Base-by-base conservation (phyloP, 1,140 invertebrate genomes). In the Saccostrea cuccullata region DNA sequence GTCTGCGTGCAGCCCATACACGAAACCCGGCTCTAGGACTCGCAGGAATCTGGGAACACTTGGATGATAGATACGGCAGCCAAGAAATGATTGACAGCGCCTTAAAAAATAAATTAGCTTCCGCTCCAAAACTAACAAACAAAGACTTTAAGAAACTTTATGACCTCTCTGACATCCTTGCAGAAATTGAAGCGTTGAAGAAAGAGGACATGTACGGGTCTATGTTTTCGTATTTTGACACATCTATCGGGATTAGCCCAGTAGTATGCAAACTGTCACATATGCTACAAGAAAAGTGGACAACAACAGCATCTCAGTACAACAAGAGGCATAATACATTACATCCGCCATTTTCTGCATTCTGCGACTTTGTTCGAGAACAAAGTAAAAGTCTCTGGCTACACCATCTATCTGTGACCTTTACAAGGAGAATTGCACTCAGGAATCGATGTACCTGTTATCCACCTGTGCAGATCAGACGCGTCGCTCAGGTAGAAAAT, bases 1-100 rank as follows among this genome's bases (percentile, higher is more conserved):
- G 83, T 67, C 55, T 89, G 9, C 88, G 85, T 40, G 55, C 86
- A 9, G 56, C 86, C 1, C 87, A 91, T 55, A 60, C 30, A 2
- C 40, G 60, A 26, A 60, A 90, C 47, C 87, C 87, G 15, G 15
- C 8, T 12, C 60, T 73, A 64, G 86, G 82, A 13, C 56, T 89
- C 12, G 55, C 84, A 60, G 26, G 85, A 23, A 88, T 91, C n/a
- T 91, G 88, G 89, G 88, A 92, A 36, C 86, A 2, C 2, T 36
- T 36, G 2, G 30, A 36, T 2, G 30, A 36, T 36, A 36, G 90
- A 4, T 90, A 90, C 87, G 89, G 88, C 20, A 87, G 67, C 67
- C 88, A 86, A 26, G 90, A 91, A 85, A 40, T 86, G 13, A 64
- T 91, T n/a, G 89, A 91, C 82, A 55, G 40, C 23, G 58, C 89